phyloP scores from a whole-genome alignment of 2,797 vertebrate species.

The Pantherophis vulpinus region DNA sequence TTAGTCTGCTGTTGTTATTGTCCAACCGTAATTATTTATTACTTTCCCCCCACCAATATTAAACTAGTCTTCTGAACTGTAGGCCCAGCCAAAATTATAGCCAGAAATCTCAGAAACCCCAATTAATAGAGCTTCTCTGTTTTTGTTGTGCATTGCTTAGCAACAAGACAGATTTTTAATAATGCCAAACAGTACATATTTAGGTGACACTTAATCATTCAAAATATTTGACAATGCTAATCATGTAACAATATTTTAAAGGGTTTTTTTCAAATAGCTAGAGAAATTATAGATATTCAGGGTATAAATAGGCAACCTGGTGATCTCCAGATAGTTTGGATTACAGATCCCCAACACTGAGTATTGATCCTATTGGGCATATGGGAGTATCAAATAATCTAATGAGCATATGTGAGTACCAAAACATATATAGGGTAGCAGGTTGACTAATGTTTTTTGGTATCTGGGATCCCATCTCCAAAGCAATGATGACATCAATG shows the following conservation, averaged over 20 bases:
- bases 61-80: not conserved
- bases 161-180: not conserved
- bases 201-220: not conserved
- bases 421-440: constrained; percentile 32
- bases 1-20: not conserved
- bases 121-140: not conserved
- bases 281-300: constrained; percentile 17
- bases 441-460: not conserved
- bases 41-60: not conserved
- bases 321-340: not conserved
- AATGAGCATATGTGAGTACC: not conserved
- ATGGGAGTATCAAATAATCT: not conserved
- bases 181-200: constrained; percentile 1
- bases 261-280: constrained; percentile 28
- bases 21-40: not conserved
- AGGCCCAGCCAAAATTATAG: not conserved
- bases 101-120: not conserved
- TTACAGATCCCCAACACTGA: not conserved
- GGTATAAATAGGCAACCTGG: not conserved
- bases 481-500: no score
- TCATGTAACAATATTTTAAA: not conserved
- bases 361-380: not conserved
- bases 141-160: not conserved
- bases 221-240: constrained; percentile 1
- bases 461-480: no score